Evolutionary conservation across 2,888 invertebrate species (phyloP), one percentile per base, ranked within the genome.

Genomic region (Kryphioiulus occultus): DNA sequence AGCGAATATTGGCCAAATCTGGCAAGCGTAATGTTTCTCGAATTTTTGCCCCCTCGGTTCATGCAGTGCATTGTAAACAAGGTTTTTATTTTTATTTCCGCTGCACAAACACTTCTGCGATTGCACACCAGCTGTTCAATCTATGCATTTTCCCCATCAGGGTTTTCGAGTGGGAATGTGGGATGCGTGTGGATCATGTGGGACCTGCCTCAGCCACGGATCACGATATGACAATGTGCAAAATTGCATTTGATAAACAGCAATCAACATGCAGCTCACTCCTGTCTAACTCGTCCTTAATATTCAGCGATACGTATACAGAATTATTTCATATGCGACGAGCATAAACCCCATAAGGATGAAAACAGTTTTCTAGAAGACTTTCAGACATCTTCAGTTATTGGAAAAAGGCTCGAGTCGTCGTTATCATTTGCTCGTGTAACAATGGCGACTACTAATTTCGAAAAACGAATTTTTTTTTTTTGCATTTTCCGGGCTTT

Each of bases 1-100:
- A 44, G 44, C 12, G 53, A n/a, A 68, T 68, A 68, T 68, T 68
- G 22, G 68, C 9, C 1, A 68, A 68, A 68, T 68, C 68, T 68
- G 26, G 68, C 68, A 59, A 59, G 68, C 26, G 26, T 26, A 68
- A n/a, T 68, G 68, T 68, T 26, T 68, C 26, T 7, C 4, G 10
- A 22, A 9, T 68, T 68, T 68, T 26, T 68, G 12, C 17, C 22
- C 22, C 9, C 5, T 68, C 68, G 26, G 68, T 68, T 68, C 68
- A 68, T 68, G 68, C 68, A 68, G 68, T 68, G 68, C 68, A 68
- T 68, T 68, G 68, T 68, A 68, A 68, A 68, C 68, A 68, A 68
- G 68, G 19, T 22, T 68, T 59, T 68, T 68, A 68, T 68, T 68
- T 68, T 68, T 68, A 68, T 68, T 68, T 68, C 68, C 68, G 26